Evolutionary conservation across 2,113 vertebrate genomes (phyloP), one percentile per base, ranked within the genome.

Genomic region (Gadus chalcogrammus): DNA sequence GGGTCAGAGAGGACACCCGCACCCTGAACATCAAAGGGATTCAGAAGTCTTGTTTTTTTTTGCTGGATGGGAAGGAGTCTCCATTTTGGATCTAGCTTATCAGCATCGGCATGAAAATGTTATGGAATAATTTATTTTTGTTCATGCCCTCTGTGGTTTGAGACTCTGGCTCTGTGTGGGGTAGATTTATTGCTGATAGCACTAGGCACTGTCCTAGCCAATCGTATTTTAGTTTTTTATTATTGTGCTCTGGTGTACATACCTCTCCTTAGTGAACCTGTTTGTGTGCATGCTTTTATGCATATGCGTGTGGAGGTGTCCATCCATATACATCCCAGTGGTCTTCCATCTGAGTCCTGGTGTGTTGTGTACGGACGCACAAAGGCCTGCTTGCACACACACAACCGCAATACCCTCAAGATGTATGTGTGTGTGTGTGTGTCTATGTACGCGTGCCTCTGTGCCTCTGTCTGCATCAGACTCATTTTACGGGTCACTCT

Each of bases 21-120:
- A 68, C 78, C 81, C 68, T 64, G 87, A 85, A 89, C 82, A 88
- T 87, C 82, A 89, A 89, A 88, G 66, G 77, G 79, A 88, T 89
- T 78, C 83, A 88, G 83, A 71, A 80, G 75, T 69, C 65, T 58
- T 58, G 55, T 1, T 12, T 1, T 48, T 48, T 9, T 48, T 9
- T 2, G 42, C 42, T 48, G 5, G 42, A 48, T 12, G 42, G 12
- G 42, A 48, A 13, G 42, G 42, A 13, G 42, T 2, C 8, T 48
- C 8, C 42, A 13, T 48, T 48, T 48, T 48, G 42, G 42, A 1
- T 48, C 42, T 48, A 48, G 42, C 11, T 48, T 48, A 9, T 13
- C 42, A 48, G 8, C 42, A 13, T 12, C 9, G 42, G 42, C 42
- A 13, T 48, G 42, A 48, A 48, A 48, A 48, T 48, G 42, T 48